Evolutionary conservation across 1,140 invertebrate species (phyloP).

Genomic region (Cotesia typhae): DNA sequence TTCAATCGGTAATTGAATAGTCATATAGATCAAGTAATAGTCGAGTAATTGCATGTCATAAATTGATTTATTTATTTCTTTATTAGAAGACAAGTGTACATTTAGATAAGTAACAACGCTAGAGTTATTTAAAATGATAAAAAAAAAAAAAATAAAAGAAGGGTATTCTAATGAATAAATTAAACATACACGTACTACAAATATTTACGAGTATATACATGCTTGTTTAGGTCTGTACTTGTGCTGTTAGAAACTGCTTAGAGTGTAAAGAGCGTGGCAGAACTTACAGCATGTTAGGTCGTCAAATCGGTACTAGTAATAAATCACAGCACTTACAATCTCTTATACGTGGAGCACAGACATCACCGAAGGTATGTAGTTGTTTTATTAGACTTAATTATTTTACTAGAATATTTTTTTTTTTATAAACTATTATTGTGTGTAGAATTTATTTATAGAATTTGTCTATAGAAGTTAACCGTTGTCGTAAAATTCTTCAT

Average conservation of each 20-base stretch:
- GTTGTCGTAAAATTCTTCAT: no score
- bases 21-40: no score
- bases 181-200: constrained; percentile 10
- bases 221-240: constrained; percentile 89
- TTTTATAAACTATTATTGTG: constrained; percentile 1
- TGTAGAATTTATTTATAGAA: not conserved
- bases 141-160: constrained; percentile 33
- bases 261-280: constrained; percentile 94
- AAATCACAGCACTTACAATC: constrained; percentile 79
- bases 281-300: constrained; percentile 69
- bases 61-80: no score
- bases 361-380: constrained; percentile 81
- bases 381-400: constrained; percentile 24
- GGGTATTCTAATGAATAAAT: not conserved
- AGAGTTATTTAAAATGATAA: no score
- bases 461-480: no score
- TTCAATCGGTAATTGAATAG: no score
- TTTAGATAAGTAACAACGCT: no score
- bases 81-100: no score
- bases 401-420: constrained; percentile 1
- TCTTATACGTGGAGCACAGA: constrained; percentile 85
- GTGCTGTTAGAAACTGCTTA: constrained; percentile 96
- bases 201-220: constrained; percentile 55
- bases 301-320: constrained; percentile 67
- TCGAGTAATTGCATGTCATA: no score